These are phyloP conservation scores for Notarius quadriscutis DNA, from an alignment of 2,113 vertebrate genomes.

Conservation along the genomic window DNA sequence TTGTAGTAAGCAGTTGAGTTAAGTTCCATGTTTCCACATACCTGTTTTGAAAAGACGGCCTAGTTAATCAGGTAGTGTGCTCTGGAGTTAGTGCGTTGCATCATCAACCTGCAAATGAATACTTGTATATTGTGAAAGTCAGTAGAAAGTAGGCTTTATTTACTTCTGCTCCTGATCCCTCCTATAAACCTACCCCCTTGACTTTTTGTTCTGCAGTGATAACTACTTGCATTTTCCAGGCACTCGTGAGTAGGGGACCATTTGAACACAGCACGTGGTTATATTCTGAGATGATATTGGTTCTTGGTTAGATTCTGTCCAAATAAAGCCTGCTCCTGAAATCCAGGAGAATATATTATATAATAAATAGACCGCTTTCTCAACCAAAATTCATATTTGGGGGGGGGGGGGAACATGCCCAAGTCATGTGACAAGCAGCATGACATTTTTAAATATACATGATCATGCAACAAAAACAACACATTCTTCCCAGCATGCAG, in stretches of 20 bases:
- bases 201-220: not conserved
- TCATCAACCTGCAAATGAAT: too few relatives aligned
- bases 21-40: not conserved
- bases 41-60: not conserved
- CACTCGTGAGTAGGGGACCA: not conserved
- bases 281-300: conserved; percentile 31
- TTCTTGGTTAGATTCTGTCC: conserved; percentile 28
- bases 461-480: conserved; percentile 59
- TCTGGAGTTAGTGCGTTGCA: too few relatives aligned
- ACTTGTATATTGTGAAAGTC: too few relatives aligned
- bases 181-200: not conserved
- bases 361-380: conserved; percentile 19
- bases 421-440: conserved; percentile 30
- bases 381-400: conserved; percentile 24
- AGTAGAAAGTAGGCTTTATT: too few relatives aligned
- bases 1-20: too few relatives aligned
- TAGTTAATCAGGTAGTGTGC: too few relatives aligned
- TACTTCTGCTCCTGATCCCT: not conserved
- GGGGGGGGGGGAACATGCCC: conserved; percentile 17
- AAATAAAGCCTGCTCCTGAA: conserved; percentile 46
- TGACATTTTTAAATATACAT: conserved; percentile 76
- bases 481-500: conserved; percentile 80
- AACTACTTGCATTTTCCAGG: not conserved
- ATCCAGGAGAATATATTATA: conserved; percentile 40
- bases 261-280: not conserved